Conservation (phyloP, 2,797 vertebrate genomes). For the Sebastes trivittatus region DNA sequence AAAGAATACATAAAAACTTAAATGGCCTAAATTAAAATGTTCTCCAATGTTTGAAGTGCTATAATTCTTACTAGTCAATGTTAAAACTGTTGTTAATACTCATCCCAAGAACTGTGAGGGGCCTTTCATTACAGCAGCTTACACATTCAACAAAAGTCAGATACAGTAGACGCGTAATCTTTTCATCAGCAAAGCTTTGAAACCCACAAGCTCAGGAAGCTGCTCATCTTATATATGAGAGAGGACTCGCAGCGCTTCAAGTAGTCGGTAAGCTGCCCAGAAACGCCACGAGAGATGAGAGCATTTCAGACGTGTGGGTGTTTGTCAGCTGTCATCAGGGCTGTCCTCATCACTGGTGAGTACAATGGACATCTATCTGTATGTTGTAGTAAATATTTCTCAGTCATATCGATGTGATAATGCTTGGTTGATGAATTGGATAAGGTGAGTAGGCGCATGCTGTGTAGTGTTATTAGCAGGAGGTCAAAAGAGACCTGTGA, state of each 20-base stretch:
- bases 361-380: fast-evolving
- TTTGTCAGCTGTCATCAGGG: constrained; percentile 22
- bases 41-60: neutral
- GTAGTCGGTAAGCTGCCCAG: neutral
- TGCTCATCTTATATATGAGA: neutral
- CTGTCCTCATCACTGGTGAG: constrained; percentile 70
- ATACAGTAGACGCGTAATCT: neutral
- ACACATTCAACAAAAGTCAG: neutral
- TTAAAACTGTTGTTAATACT: neutral
- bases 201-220: constrained; percentile 60
- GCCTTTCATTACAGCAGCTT: neutral
- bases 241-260: neutral
- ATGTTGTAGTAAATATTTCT: neutral
- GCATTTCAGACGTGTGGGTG: neutral
- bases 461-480: neutral
- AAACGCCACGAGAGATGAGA: constrained; percentile 22
- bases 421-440: neutral
- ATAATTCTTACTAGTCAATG: neutral
- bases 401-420: neutral
- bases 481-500: neutral
- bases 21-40: neutral
- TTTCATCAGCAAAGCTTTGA: constrained; percentile 13
- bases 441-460: too few relatives aligned
- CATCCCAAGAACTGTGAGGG: neutral
- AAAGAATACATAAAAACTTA: neutral